These are phyloP conservation scores for Hoplodrina ambigua DNA, from an alignment of 2,888 invertebrate species.

Conservation along the genomic window DNA sequence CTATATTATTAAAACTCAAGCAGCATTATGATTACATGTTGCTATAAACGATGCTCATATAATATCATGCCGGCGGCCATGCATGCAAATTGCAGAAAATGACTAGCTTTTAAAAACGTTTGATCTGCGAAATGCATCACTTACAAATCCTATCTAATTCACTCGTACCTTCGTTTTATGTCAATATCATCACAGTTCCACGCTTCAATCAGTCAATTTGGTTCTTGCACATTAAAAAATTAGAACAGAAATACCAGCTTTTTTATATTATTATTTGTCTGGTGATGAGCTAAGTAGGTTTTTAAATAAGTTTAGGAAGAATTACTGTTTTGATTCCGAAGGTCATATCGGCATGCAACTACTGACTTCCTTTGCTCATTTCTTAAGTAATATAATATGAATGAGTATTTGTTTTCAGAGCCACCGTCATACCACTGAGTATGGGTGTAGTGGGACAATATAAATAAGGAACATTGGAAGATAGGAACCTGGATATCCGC, in stretches of 20 bases:
- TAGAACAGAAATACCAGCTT: not conserved
- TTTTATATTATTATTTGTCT: not conserved
- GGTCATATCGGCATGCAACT: constrained; percentile 1
- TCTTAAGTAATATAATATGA: not conserved
- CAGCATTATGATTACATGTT: constrained; percentile 17
- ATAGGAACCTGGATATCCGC: constrained; percentile 18
- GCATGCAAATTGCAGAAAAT: constrained; percentile 68
- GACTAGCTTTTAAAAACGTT: constrained; percentile 78
- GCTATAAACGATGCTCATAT: constrained; percentile 41
- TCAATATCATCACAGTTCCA: constrained; percentile 61
- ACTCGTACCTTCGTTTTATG: constrained; percentile 43
- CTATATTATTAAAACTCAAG: constrained; percentile 40
- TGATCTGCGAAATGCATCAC: constrained; percentile 47
- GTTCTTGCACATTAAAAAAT: constrained; percentile 20
- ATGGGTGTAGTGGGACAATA: constrained; percentile 19
- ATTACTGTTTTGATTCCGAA: not conserved
- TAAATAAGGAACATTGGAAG: constrained; percentile 38
- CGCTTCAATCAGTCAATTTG: constrained; percentile 55
- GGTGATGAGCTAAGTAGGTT: not conserved
- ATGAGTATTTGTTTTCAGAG: constrained; percentile 20
- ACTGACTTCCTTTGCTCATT: not conserved
- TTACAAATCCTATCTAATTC: constrained; percentile 58
- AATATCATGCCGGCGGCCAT: constrained; percentile 50
- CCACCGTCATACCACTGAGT: not conserved
- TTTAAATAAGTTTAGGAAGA: constrained; percentile 7